Evolutionary conservation across 2,797 vertebrate genomes (phyloP), one percentile per base, ranked within the genome.

Genomic region (Pagetopsis macropterus): DNA sequence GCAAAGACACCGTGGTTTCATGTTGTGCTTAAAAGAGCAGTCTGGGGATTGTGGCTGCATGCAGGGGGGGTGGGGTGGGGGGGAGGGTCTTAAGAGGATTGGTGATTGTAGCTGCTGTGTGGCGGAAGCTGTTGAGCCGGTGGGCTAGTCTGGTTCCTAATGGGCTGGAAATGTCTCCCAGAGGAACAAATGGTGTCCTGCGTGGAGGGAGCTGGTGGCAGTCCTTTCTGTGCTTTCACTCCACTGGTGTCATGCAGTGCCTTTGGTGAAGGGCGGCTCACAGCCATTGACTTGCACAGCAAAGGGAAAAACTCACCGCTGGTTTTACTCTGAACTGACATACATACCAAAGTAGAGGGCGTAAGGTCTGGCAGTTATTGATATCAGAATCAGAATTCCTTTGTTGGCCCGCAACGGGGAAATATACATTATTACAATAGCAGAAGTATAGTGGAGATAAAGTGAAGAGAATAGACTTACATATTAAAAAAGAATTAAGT

Each of bases 291-390:
- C 72, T 9, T 37, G 50, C 54, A 67, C 4, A 69, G 72, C 11
- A 62, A 59, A 52, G 60, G 41, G 56, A 45, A 72, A 78, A 69
- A 70, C 64, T 84, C 82, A 84, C 84, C 70, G 80, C 59, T 64
- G 46, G 40, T 84, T 65, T 72, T 85, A 85, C 59, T 82, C 3
- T 4, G 1, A 46, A 27, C 16, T 14, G 14, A 68, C 5, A 76
- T 14, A 68, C 37, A 75, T 17, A 33, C 9, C 13, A 37, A 21
- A 62, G n/a, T 5, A 17, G 14, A 45, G 41, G 55, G 33, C 52
- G 40, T 60, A 45, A 57, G 1, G 3, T 21, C 17, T 45, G 33
- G 40, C 59, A 49, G 11, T 21, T 63, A 69, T 59, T 72, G 70
- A 65, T 54, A 27, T 37, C 33, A 37, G 33, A 37, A 37, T 37